Evolutionary conservation across 2,113 vertebrate species (phyloP).

Genomic region (Polyodon spathula): DNA sequence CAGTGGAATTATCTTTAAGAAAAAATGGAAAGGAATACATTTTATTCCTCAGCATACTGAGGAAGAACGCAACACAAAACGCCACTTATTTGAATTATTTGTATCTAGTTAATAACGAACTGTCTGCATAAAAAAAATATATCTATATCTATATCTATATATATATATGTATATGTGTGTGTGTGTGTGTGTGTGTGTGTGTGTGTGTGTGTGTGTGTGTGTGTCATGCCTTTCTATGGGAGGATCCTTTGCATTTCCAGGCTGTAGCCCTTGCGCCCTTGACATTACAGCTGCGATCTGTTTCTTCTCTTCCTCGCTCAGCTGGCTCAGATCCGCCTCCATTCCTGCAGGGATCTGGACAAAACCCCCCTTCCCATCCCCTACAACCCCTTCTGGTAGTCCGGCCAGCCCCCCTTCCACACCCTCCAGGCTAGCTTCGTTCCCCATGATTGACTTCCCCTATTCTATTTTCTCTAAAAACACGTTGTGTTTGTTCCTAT

Average conservation of each 20-base stretch:
- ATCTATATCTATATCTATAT: not conserved
- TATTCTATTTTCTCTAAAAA: conserved; percentile 19
- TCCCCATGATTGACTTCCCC: conserved; percentile 77
- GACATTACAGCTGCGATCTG: conserved; percentile 86
- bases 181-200: not conserved
- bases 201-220: not conserved
- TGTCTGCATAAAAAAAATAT: not conserved
- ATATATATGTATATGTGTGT: not conserved
- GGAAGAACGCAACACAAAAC: too few species aligned
- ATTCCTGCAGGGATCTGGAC: conserved; percentile 59
- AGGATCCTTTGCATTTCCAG: conserved; percentile 59
- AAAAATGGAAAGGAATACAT: too few species aligned
- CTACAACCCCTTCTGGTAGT: conserved; percentile 71
- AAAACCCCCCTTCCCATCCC: conserved; percentile 66
- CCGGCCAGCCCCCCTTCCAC: conserved; percentile 65
- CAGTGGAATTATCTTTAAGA: too few species aligned
- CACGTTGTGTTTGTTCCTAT: conserved; percentile 22
- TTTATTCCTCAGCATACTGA: too few species aligned
- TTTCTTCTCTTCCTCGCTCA: conserved; percentile 83
- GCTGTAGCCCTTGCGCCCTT: conserved; percentile 84
- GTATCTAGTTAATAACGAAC: too few species aligned
- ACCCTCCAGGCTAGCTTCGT: conserved; percentile 88
- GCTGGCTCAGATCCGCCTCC: conserved; percentile 76
- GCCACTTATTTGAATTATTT: too few species aligned
- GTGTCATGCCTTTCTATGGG: conserved; percentile 70